These are phyloP conservation scores for Agrotis puta DNA, from an alignment of 2,888 invertebrate genomes.

Conservation along the genomic window DNA sequence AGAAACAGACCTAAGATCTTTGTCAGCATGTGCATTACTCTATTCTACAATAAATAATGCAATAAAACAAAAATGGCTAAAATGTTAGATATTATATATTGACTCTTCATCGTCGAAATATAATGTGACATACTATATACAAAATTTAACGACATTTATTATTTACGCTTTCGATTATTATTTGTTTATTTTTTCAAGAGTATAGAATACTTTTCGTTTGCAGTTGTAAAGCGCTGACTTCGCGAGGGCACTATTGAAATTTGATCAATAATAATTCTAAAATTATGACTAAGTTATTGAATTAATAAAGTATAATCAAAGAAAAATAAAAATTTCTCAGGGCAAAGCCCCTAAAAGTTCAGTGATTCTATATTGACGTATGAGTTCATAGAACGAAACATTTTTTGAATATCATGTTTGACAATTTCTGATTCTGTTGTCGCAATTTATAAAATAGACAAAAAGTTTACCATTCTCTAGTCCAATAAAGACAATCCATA, in stretches of 20 bases:
- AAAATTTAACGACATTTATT: conserved; percentile 34
- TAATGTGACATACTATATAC: conserved; percentile 13
- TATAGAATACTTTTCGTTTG: conserved; percentile 34
- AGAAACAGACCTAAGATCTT: too few relatives aligned
- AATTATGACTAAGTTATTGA: conserved; percentile 62
- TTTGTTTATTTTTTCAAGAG: conserved; percentile 21
- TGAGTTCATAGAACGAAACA: conserved; percentile 82
- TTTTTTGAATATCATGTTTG: conserved; percentile 69
- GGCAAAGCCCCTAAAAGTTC: conserved; percentile 73
- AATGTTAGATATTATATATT: too few relatives aligned
- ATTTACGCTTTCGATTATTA: conserved; percentile 30
- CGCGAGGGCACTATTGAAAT: conserved; percentile 40
- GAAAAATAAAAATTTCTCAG: conserved; percentile 64
- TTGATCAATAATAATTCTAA: conserved; percentile 41
- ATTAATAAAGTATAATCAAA: conserved; percentile 56
- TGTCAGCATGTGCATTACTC: too few relatives aligned
- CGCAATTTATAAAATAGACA: conserved; percentile 74
- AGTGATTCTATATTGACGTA: conserved; percentile 71
- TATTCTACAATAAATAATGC: too few relatives aligned
- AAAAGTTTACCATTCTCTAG: conserved; percentile 88
- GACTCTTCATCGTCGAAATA: too few relatives aligned
- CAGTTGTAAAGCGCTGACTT: conserved; percentile 19
- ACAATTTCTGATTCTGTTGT: conserved; percentile 72
- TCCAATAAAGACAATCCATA: conserved; percentile 83
- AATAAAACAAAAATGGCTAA: too few relatives aligned